A percentile compares a stretch with the other conserved stretches of the same genome.
These are phyloP conservation scores for Saxidomus purpurata DNA, from an alignment of 1,140 invertebrate species.

Conservation along the genomic window DNA sequence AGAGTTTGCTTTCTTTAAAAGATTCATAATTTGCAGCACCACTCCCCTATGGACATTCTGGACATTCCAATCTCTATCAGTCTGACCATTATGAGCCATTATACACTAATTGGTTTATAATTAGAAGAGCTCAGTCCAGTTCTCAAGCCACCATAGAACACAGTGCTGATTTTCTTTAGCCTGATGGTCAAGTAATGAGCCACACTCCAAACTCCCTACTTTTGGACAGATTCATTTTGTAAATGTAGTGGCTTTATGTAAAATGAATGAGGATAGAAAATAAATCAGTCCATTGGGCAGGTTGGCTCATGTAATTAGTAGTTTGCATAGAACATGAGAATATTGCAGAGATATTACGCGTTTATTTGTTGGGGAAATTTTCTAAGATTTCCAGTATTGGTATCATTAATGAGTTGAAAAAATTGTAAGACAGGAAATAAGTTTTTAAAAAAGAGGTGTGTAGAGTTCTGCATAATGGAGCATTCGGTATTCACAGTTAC, in stretches of 20 bases:
- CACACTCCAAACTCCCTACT: neutral
- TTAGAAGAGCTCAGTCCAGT: constrained; percentile 18
- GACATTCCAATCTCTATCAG: constrained; percentile 45
- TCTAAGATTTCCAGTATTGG: no score
- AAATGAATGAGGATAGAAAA: neutral
- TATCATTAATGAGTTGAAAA: no score
- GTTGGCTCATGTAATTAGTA: no score
- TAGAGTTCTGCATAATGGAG: no score
- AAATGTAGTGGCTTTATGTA: neutral
- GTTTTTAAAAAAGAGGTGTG: no score
- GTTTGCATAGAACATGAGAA: no score
- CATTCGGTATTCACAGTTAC: no score
- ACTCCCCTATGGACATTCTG: constrained; percentile 23
- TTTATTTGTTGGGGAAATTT: no score
- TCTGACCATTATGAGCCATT: constrained; percentile 43
- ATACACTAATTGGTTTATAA: constrained; percentile 61
- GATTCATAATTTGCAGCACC: neutral
- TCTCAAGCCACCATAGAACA: neutral
- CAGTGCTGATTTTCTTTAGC: neutral
- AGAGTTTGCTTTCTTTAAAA: neutral
- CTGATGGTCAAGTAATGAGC: constrained; percentile 42
- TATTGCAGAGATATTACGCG: no score
- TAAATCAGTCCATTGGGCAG: no score
- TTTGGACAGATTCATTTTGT: neutral
- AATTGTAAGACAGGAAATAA: no score